phyloP scores from a whole-genome alignment of 2,888 invertebrate genomes.

The Stenichneumon culpator region DNA sequence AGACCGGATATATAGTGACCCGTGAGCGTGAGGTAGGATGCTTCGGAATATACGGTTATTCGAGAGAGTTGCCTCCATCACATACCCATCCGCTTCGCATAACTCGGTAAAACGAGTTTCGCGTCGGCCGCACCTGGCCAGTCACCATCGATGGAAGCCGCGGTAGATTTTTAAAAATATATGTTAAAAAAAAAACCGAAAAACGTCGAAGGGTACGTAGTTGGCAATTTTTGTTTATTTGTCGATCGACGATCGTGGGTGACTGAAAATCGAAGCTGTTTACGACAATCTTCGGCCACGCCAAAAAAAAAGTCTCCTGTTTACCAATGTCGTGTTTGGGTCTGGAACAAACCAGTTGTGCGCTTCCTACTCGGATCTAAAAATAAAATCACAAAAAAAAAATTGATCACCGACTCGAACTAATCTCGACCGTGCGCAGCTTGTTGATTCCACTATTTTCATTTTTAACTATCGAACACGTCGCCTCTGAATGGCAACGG shows the following conservation, averaged over 20 bases:
- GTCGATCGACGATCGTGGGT: neutral
- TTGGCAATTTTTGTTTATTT: neutral
- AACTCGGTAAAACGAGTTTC: constrained; percentile 12
- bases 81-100: constrained; percentile 12
- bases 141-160: constrained; percentile 1
- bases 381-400: too few species aligned
- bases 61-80: constrained; percentile 37
- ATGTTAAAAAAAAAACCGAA: neutral
- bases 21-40: constrained; percentile 13
- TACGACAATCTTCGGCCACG: too few species aligned
- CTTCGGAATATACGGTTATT: constrained; percentile 33
- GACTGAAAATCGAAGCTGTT: too few species aligned
- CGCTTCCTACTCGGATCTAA: too few species aligned
- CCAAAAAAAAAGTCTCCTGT: too few species aligned
- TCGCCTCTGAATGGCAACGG: too few species aligned
- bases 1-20: constrained; percentile 11
- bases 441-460: too few species aligned
- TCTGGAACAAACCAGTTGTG: too few species aligned
- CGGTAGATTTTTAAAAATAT: neutral
- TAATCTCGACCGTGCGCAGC: too few species aligned
- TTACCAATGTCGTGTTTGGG: too few species aligned
- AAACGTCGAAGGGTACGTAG: neutral
- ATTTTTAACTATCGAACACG: too few species aligned
- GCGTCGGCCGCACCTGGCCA: neutral
- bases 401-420: too few species aligned